phyloP scores from a whole-genome alignment of 1,140 invertebrate species.

The Rhyacophila brunnea region DNA sequence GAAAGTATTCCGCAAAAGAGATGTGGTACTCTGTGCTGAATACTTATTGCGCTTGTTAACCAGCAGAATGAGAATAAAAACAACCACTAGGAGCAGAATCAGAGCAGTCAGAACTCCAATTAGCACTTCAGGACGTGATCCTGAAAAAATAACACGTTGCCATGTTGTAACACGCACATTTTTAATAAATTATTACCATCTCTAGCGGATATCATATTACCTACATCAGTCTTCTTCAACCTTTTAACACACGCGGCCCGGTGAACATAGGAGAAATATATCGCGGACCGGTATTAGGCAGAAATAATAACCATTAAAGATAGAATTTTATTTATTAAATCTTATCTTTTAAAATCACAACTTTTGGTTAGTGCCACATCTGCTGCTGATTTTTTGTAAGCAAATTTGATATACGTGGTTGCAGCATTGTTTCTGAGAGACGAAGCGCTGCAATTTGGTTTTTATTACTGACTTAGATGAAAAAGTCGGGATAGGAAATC shows the following conservation, averaged over 20 bases:
- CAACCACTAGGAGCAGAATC: constrained; percentile 64
- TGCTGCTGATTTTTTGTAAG: too few species aligned
- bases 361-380: too few species aligned
- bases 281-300: too few species aligned
- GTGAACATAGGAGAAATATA: too few species aligned
- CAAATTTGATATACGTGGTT: too few species aligned
- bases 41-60: constrained; percentile 64
- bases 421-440: too few species aligned
- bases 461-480: too few species aligned
- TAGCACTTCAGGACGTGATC: constrained; percentile 62
- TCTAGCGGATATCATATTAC: not conserved
- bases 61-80: constrained; percentile 67
- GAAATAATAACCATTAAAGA: too few species aligned
- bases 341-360: too few species aligned
- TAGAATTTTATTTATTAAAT: too few species aligned
- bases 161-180: not conserved
- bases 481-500: not conserved
- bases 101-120: constrained; percentile 73
- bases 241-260: too few species aligned
- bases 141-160: constrained; percentile 56
- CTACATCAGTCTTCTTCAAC: not conserved
- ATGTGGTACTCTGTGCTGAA: constrained; percentile 59
- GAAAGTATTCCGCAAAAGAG: constrained; percentile 64
- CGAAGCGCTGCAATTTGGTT: too few species aligned
- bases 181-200: not conserved